A percentile compares a stretch with the other conserved stretches of the same genome.
phyloP scores from a whole-genome alignment of 2,797 vertebrate species.

The Sebastes matsubarae region DNA sequence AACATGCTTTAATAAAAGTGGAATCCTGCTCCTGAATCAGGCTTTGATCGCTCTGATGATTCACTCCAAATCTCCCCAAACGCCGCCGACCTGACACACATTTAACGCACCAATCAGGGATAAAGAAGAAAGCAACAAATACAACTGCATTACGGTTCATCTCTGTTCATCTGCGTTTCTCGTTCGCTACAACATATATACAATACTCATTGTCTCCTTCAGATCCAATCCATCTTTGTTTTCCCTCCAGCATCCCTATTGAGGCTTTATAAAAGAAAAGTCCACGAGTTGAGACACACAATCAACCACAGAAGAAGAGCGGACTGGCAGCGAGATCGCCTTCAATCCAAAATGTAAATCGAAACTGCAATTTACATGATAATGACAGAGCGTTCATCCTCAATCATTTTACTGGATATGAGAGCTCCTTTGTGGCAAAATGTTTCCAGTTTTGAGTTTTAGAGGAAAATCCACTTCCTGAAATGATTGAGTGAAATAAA shows the following conservation, averaged over 20 bases:
- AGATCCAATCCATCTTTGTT: background rate
- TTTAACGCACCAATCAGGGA: constrained; percentile 15
- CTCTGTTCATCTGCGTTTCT: background rate
- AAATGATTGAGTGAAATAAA: constrained; percentile 32
- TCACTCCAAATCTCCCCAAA: constrained; percentile 10
- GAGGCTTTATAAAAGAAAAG: background rate
- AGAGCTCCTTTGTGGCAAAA: constrained; percentile 24
- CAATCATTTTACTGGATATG: constrained; percentile 18
- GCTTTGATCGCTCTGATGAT: constrained; percentile 43
- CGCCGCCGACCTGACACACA: constrained; percentile 30
- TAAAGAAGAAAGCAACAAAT: background rate
- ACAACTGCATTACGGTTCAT: background rate
- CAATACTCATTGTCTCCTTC: background rate
- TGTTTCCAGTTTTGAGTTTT: constrained; percentile 42
- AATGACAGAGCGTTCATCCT: constrained; percentile 51
- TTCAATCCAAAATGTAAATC: constrained; percentile 46
- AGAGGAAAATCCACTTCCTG: constrained; percentile 52
- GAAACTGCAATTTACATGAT: constrained; percentile 45
- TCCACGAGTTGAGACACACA: background rate
- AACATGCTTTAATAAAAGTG: constrained; percentile 40
- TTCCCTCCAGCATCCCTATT: background rate
- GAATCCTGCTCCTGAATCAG: constrained; percentile 32
- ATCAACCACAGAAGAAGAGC: too few relatives aligned
- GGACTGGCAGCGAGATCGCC: background rate
- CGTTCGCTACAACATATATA: background rate